Percentiles rank a stretch among this genome's conserved stretches.
phyloP scores from a whole-genome alignment of 2,113 vertebrate species.

The Calyptomena viridis region DNA sequence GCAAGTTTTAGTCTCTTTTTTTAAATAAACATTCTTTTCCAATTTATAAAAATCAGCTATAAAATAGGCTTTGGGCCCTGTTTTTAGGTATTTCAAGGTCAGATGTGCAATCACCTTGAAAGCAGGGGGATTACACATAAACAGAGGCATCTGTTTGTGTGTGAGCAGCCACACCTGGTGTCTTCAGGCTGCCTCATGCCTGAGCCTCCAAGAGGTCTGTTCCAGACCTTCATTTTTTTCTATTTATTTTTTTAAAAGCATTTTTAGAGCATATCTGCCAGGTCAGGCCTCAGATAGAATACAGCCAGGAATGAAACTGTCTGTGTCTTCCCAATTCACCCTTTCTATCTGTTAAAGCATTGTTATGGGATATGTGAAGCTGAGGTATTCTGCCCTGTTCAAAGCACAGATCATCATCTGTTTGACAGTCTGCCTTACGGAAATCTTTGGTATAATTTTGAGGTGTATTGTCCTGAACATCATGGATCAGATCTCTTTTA shows the following conservation, averaged over 20 bases:
- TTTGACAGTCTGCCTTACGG: background rate
- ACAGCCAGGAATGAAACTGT: background rate
- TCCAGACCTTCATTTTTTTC: background rate
- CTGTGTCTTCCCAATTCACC: background rate
- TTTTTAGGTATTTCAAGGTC: slow-evolving; percentile 11
- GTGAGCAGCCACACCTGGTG: slow-evolving; percentile 18
- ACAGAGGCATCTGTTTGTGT: background rate
- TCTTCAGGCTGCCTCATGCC: slow-evolving; percentile 1
- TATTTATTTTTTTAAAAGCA: background rate
- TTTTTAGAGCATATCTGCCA: background rate
- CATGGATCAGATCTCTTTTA: background rate
- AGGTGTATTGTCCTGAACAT: background rate
- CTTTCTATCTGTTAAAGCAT: background rate
- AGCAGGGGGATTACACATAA: slow-evolving; percentile 19
- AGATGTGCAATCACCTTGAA: background rate
- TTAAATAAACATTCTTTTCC: background rate
- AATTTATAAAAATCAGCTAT: background rate
- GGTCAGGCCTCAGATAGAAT: background rate
- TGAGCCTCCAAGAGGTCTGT: background rate
- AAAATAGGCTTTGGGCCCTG: background rate
- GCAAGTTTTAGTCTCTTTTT: background rate
- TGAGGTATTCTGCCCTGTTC: background rate
- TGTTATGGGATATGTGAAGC: background rate
- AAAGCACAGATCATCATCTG: background rate
- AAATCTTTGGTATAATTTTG: background rate